These are phyloP conservation scores for Okamejei kenojei DNA, from an alignment of 2,797 vertebrate genomes.

Conservation along the genomic window DNA sequence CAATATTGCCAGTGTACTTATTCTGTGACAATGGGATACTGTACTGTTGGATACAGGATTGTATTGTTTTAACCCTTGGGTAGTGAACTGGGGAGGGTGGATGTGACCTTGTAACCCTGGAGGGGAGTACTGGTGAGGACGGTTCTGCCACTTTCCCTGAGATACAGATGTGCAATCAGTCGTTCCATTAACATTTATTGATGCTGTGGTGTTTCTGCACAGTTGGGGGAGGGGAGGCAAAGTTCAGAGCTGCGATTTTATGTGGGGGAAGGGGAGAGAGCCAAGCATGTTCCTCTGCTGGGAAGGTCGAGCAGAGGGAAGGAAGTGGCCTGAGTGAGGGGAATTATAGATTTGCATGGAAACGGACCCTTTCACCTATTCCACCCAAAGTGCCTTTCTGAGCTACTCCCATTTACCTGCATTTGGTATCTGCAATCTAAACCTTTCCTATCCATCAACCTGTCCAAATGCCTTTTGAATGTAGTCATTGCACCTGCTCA, in stretches of 20 bases:
- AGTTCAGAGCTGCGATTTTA: neutral
- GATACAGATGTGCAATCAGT: neutral
- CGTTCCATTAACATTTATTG: neutral
- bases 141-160: neutral
- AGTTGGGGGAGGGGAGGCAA: neutral
- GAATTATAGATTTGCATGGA: neutral
- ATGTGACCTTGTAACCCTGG: neutral
- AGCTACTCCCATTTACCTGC: too few species aligned
- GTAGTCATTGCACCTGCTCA: too few species aligned
- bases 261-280: neutral
- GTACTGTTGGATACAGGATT: neutral
- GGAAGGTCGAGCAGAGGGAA: neutral
- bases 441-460: too few species aligned
- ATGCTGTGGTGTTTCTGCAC: neutral
- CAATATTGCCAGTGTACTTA: neutral
- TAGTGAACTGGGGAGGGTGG: neutral
- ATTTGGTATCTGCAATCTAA: too few species aligned
- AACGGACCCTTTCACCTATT: neutral
- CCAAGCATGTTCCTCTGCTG: neutral
- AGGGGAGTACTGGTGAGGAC: neutral
- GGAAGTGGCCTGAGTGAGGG: neutral
- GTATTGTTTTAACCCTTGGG: neutral
- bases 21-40: neutral
- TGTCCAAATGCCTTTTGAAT: too few species aligned
- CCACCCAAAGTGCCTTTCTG: too few species aligned